Evolutionary conservation across 2,797 vertebrate genomes (phyloP), one percentile per base, ranked within the genome.

Genomic region (Momotus momota): DNA sequence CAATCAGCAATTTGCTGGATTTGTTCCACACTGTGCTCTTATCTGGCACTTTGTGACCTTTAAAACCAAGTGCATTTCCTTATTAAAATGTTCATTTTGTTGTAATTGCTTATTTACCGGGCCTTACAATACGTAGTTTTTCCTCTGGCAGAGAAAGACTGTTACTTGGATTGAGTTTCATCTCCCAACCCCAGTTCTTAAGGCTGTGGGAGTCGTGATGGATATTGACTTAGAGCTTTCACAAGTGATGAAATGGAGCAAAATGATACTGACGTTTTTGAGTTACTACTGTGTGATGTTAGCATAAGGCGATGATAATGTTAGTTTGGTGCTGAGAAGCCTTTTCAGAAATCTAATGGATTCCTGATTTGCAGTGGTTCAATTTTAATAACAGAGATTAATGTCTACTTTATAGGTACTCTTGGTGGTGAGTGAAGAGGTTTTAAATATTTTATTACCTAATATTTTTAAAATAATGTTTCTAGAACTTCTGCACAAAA

Each of bases 1-100:
- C 85, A 91, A 1, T 72, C 58, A 79, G 74, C 90, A 95, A 89
- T 90, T 94, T 64, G 65, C 72, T 92, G 57, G 65, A 81, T 90
- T 95, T 91, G 40, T 96, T 90, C 51, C 22, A 62, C 25, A 78
- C 9, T 46, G 9, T 90, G 58, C 27, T 97, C 54, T 95, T 81
- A 61, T 33, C 61, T 92, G 58, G 85, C 43, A 25, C 54, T 94
- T 86, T 66, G 48, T 87, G 85, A 96, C 89, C 78, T 92, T 95
- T 90, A 80, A 94, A 94, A 81, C 57, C n/a, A 86, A 88, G 60
- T 89, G n/a, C 66, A 81, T 88, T 96, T 96, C 86, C 86, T 94
- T 94, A 77, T 84, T 96, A 70, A 95, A 95, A 90, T 72, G 80
- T 95, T 92, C 1, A 93, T 95, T 90, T 91, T 8, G 12, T 80